These are phyloP conservation scores for Bungarus multicinctus DNA, from an alignment of 2,113 vertebrate species.

Conservation along the genomic window DNA sequence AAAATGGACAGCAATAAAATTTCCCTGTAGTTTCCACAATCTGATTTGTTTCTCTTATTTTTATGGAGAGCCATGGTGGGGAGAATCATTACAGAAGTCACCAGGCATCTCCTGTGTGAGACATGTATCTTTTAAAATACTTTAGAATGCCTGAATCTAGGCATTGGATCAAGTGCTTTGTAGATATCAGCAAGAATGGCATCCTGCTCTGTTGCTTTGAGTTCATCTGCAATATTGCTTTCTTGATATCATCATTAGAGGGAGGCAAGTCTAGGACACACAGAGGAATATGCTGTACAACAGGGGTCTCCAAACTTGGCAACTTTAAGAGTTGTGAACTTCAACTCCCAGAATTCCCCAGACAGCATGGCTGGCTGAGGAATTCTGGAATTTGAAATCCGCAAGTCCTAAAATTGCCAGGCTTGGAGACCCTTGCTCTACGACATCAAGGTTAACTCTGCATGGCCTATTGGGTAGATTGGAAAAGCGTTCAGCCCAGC, in stretches of 20 bases:
- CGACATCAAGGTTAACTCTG: background rate
- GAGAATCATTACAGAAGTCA: background rate
- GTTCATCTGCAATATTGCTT: background rate
- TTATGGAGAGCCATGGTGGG: background rate
- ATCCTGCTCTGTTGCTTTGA: background rate
- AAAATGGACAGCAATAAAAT: background rate
- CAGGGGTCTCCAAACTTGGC: too few relatives aligned
- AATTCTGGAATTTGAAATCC: too few relatives aligned
- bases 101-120: background rate
- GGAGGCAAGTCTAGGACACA: background rate
- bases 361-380: too few relatives aligned
- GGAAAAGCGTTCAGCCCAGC: background rate
- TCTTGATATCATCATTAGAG: background rate
- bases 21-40: background rate
- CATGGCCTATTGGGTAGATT: background rate
- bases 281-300: background rate
- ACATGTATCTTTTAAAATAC: background rate
- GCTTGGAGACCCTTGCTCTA: too few relatives aligned
- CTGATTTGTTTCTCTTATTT: background rate
- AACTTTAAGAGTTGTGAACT: too few relatives aligned
- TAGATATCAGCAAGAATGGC: background rate
- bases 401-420: too few relatives aligned
- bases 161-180: background rate
- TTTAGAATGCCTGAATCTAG: background rate
- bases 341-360: too few relatives aligned